Percentiles rank a stretch among this genome's conserved stretches.
Conservation (phyloP, 2,113 vertebrate genomes). For the Equus quagga region DNA sequence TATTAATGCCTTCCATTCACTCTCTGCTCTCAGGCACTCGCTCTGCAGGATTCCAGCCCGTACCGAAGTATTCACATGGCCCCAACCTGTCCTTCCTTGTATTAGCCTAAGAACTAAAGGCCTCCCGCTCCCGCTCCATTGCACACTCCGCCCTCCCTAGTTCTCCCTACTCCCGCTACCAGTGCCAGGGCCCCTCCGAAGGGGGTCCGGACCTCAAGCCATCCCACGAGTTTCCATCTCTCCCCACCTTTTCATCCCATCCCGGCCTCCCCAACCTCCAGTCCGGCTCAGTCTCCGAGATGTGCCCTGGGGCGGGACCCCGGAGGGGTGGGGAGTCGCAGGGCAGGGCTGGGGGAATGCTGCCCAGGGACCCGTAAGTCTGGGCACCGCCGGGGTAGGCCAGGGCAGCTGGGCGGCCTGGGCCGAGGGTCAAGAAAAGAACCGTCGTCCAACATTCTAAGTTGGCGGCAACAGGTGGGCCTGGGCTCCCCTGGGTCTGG, state of each 20-base stretch:
- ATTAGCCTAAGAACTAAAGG: neutral
- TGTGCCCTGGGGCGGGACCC: neutral
- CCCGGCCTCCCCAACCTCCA: neutral
- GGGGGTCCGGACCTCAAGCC: neutral
- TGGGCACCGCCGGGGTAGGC: neutral
- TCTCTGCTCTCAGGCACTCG: neutral
- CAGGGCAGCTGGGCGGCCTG: neutral
- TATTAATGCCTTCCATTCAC: neutral
- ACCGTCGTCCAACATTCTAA: rapidly evolving
- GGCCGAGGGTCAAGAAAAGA: neutral
- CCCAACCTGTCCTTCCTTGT: neutral
- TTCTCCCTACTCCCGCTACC: neutral
- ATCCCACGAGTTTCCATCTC: neutral
- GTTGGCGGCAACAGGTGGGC: slow-evolving; percentile 52
- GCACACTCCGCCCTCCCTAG: neutral
- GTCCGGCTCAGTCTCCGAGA: neutral
- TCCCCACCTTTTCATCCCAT: neutral
- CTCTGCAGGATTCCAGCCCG: neutral
- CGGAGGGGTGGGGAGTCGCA: neutral
- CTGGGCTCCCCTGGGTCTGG: neutral
- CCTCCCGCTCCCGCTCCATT: neutral
- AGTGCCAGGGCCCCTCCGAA: neutral
- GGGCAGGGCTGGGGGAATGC: neutral
- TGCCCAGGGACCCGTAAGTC: neutral
- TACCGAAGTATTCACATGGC: neutral